These are phyloP conservation scores for Rambutsinella grinnellia DNA, from an alignment of 2,888 invertebrate genomes.

Conservation along the genomic window DNA sequence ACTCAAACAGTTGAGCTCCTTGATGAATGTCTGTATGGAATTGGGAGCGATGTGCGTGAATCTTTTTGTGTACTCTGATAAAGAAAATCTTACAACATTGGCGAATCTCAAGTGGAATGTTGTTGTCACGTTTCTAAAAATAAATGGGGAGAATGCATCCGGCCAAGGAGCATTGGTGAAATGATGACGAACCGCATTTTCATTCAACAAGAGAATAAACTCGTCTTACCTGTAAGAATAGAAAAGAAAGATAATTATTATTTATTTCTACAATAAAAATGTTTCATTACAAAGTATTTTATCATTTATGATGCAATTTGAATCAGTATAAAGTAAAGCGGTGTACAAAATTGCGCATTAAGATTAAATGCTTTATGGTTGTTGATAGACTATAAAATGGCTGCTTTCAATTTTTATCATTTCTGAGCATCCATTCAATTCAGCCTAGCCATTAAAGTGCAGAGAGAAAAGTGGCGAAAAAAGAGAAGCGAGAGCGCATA, in stretches of 20 bases:
- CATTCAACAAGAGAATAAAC: background rate
- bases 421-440: background rate
- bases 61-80: too few relatives aligned
- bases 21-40: background rate
- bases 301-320: background rate
- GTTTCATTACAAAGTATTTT: background rate
- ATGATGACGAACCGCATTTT: background rate
- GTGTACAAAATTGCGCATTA: background rate
- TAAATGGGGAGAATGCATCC: too few relatives aligned
- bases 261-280: too few relatives aligned
- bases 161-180: too few relatives aligned
- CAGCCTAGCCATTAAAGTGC: background rate
- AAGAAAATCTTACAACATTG: background rate
- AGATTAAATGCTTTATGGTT: background rate
- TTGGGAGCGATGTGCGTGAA: background rate
- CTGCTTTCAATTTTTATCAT: background rate
- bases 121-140: background rate
- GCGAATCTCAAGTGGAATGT: background rate
- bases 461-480: background rate
- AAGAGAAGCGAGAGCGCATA: background rate
- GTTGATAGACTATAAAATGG: background rate
- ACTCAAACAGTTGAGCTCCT: background rate
- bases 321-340: background rate
- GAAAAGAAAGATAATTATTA: background rate
- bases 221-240: constrained; percentile 18